phyloP scores from a whole-genome alignment of 2,797 vertebrate species.

The Notolabrus celidotus region DNA sequence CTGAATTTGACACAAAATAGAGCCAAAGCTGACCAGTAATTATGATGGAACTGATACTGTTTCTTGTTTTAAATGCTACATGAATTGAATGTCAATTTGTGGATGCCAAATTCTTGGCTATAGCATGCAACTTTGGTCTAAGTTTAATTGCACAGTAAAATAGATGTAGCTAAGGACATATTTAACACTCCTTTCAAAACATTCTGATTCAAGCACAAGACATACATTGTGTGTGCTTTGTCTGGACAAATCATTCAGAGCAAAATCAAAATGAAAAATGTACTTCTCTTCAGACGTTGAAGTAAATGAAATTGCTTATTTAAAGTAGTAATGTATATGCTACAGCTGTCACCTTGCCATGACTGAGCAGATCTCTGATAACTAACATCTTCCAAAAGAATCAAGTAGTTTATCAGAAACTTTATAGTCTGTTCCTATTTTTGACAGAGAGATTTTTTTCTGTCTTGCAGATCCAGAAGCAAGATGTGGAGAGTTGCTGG shows the following conservation, averaged over 20 bases:
- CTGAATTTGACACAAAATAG: too few species aligned
- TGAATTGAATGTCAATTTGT: too few species aligned
- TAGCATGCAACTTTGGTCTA: too few species aligned
- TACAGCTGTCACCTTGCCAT: not conserved
- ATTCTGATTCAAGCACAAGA: too few species aligned
- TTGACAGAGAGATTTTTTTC: conserved; percentile 11
- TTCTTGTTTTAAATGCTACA: too few species aligned
- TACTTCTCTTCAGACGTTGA: not conserved
- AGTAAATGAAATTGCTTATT: not conserved
- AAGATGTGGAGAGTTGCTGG: conserved; percentile 50
- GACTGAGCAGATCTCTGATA: conserved; percentile 12
- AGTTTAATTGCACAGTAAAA: too few species aligned
- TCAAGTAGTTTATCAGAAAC: not conserved
- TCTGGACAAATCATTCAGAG: not conserved
- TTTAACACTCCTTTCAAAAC: too few species aligned
- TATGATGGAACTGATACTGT: too few species aligned
- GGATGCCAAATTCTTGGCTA: too few species aligned
- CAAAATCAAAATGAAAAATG: not conserved
- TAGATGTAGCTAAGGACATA: too few species aligned
- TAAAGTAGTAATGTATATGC: not conserved
- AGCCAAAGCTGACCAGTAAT: too few species aligned
- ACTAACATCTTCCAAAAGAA: not conserved
- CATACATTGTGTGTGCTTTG: not conserved
- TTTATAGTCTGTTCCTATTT: conserved; percentile 21
- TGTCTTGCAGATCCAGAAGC: conserved; percentile 26